Evolutionary conservation across 2,888 invertebrate species (phyloP).

Genomic region (Heliconius sara): DNA sequence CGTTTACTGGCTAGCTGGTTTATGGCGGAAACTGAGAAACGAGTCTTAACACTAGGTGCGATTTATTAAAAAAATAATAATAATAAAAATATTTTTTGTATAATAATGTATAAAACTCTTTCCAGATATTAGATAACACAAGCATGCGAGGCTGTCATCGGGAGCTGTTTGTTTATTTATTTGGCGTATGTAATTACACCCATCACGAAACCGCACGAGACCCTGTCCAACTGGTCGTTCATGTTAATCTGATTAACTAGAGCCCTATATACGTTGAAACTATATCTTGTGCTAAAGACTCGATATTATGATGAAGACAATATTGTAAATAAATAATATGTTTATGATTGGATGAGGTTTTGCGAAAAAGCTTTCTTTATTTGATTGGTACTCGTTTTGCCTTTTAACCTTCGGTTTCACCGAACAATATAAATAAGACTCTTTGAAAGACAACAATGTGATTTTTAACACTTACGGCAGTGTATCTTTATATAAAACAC

Average conservation of each 20-base stretch:
- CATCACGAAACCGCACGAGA: constrained; percentile 57
- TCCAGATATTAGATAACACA: constrained; percentile 28
- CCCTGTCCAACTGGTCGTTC: constrained; percentile 66
- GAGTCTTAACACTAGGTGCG: too few relatives aligned
- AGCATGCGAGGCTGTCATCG: constrained; percentile 64
- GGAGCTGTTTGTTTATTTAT: constrained; percentile 73
- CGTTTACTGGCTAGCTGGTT: too few relatives aligned
- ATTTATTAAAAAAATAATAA: neutral
- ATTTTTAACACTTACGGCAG: neutral
- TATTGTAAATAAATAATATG: neutral
- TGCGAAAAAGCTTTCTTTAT: neutral
- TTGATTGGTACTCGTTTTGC: neutral
- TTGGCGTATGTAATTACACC: constrained; percentile 74
- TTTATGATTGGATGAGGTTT: neutral
- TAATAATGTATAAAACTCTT: neutral
- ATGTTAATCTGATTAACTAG: constrained; percentile 75
- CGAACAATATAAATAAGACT: neutral
- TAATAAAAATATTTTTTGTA: neutral
- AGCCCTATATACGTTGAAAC: constrained; percentile 55
- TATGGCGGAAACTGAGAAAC: too few relatives aligned
- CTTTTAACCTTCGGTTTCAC: neutral
- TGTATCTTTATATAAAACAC: neutral
- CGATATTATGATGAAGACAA: constrained; percentile 3
- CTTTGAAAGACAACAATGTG: neutral
- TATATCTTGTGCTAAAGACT: constrained; percentile 16